Evolutionary conservation across 2,113 vertebrate genomes (phyloP), one percentile per base, ranked within the genome.

Genomic region (Alligator mississippiensis): DNA sequence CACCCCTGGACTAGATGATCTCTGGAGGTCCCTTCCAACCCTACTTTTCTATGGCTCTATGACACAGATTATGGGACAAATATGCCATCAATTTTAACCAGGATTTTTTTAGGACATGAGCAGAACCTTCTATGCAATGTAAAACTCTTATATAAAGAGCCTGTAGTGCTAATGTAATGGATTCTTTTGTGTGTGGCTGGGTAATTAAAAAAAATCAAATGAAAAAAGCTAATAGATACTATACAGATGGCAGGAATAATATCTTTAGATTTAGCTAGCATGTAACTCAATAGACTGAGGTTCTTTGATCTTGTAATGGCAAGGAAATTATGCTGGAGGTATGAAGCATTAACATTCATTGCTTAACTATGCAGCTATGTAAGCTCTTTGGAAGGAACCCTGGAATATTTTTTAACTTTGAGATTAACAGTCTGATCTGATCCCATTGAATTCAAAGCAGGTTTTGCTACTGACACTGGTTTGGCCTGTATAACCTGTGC

Each of bases 311-410:
- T 81, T 64, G 68, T 64, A 83, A 55, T 4, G 60, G 60, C 84
- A 74, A 18, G 6, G 75, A 92, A 89, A 64, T 21, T n/a, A n/a
- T 77, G 55, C 47, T 88, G 1, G 0, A 8, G 34, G 47, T n/a
- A 9, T n/a, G 38, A 89, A 89, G 28, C 60, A 3, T 15, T 2
- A 88, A 59, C 63, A 92, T 88, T 63, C 27, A 28, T 6, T 70
- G 21, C 18, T 85, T 91, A 86, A 91, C 87, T 84, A 80, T 90
- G 82, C 79, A 70, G 19, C 30, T 68, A 80, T 87, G 57, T 34
- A 1, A n/a, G 30, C 59, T 90, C 5, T 92, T 77, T 54, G 5
- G 60, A 17, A 79, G 30, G 30, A 7, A 7, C 80, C 25, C 66
- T 82, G 55, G 63, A 87, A 81, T 82, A 90, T 1, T 78, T 17